Conservation (phyloP, 2,888 invertebrate species). For the Hybos culiciformis region DNA sequence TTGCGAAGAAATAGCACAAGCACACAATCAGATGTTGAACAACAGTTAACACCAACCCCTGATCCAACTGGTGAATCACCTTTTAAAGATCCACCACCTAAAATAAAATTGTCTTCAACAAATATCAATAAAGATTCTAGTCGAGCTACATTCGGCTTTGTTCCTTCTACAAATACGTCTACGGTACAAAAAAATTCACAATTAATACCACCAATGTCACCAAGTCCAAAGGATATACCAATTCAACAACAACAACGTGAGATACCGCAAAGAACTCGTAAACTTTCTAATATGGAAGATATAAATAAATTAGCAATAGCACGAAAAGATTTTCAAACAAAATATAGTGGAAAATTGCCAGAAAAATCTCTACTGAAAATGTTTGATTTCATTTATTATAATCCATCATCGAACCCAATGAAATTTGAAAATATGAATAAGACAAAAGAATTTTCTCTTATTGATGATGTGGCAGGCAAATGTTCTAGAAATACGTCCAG, state of each 20-base stretch:
- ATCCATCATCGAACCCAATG: conserved; percentile 68
- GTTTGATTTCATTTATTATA: conserved; percentile 86
- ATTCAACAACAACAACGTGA: background rate
- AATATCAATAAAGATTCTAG: conserved; percentile 9
- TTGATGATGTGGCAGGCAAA: no score
- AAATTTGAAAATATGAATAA: conserved; percentile 29
- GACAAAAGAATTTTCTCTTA: background rate
- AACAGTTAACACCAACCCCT: background rate
- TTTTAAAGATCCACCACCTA: no score
- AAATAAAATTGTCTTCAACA: no score
- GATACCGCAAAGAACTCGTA: conserved; percentile 3
- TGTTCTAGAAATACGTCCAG: no score
- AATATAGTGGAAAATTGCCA: conserved; percentile 39
- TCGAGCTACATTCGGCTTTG: conserved; percentile 5
- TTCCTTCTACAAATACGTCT: background rate
- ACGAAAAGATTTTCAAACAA: conserved; percentile 39
- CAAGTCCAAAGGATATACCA: background rate
- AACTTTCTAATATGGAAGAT: conserved; percentile 32
- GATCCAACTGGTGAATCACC: no score
- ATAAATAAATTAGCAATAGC: conserved; percentile 40
- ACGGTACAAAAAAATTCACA: background rate
- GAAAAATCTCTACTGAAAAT: conserved; percentile 65
- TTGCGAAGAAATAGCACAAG: conserved; percentile 51
- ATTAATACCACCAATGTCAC: background rate
- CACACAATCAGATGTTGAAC: conserved; percentile 22